These are phyloP conservation scores for Cichladusa arquata DNA, from an alignment of 2,113 vertebrate species.

Conservation along the genomic window DNA sequence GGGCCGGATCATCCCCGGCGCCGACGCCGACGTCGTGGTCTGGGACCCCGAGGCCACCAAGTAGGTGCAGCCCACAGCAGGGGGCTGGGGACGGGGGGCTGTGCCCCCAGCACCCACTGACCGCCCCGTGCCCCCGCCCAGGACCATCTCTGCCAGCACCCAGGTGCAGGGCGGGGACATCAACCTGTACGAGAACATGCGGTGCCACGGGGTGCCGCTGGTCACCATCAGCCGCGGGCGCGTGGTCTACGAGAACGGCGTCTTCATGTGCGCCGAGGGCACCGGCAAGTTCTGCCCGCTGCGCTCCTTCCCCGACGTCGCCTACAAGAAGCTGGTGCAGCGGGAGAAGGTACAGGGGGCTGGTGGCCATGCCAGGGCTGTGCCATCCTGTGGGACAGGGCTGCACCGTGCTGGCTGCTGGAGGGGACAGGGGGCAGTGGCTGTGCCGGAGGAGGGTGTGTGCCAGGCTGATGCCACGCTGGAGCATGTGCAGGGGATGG, in stretches of 20 bases:
- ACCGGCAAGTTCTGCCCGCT: conserved; percentile 93
- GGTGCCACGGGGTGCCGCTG: conserved; percentile 90
- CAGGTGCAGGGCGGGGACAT: conserved; percentile 93
- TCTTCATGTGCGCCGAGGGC: conserved; percentile 94
- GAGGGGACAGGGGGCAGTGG: too few relatives aligned
- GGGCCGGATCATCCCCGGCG: conserved; percentile 92
- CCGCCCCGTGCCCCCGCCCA: background rate
- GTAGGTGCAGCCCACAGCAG: conserved; percentile 37
- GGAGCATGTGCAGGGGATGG: background rate
- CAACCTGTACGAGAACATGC: conserved; percentile 93
- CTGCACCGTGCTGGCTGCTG: background rate
- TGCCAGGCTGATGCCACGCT: accelerated
- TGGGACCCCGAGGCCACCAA: conserved; percentile 96
- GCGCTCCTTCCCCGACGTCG: conserved; percentile 91
- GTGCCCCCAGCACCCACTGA: accelerated
- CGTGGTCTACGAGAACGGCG: conserved; percentile 92
- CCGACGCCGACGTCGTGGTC: conserved; percentile 93
- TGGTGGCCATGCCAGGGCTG: accelerated
- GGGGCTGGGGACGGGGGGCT: accelerated
- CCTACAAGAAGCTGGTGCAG: conserved; percentile 99
- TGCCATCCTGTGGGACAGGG: background rate
- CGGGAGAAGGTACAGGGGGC: conserved; percentile 85
- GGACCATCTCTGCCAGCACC: conserved; percentile 90
- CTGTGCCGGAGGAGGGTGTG: background rate
- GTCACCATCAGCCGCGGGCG: conserved; percentile 94